Conservation (phyloP, 2,797 vertebrate genomes). For the Diceros bicornis region DNA sequence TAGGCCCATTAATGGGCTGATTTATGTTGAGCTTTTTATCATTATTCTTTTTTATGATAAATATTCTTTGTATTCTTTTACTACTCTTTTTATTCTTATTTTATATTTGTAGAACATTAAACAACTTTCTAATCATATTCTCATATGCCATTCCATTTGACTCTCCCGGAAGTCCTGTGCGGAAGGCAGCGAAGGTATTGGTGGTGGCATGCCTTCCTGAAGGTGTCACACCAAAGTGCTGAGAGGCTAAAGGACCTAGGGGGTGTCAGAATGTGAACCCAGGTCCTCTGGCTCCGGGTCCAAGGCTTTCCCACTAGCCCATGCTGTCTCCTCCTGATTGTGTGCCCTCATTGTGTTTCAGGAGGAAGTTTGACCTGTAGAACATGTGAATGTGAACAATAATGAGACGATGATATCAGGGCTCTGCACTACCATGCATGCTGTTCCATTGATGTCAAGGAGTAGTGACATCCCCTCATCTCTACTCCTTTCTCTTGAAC, state of each 20-base stretch:
- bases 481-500: neutral
- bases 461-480: neutral
- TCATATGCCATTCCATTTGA: neutral
- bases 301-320: neutral
- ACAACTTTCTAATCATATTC: neutral
- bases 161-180: neutral
- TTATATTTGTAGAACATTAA: neutral
- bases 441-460: neutral
- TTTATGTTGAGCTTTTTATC: neutral
- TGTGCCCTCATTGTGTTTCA: neutral
- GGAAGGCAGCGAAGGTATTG: neutral
- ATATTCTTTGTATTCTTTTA: neutral
- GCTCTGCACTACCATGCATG: rapidly evolving
- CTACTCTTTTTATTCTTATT: neutral
- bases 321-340: neutral
- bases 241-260: neutral
- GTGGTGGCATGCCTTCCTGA: rapidly evolving
- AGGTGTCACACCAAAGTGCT: neutral
- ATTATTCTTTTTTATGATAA: neutral
- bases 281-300: neutral
- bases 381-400: rapidly evolving
- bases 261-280: too few species aligned
- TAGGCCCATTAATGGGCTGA: neutral
- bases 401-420: rapidly evolving
- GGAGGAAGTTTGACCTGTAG: neutral